Evolutionary conservation across 2,113 vertebrate species (phyloP), one percentile per base, ranked within the genome.

Genomic region (Smithornis capensis): DNA sequence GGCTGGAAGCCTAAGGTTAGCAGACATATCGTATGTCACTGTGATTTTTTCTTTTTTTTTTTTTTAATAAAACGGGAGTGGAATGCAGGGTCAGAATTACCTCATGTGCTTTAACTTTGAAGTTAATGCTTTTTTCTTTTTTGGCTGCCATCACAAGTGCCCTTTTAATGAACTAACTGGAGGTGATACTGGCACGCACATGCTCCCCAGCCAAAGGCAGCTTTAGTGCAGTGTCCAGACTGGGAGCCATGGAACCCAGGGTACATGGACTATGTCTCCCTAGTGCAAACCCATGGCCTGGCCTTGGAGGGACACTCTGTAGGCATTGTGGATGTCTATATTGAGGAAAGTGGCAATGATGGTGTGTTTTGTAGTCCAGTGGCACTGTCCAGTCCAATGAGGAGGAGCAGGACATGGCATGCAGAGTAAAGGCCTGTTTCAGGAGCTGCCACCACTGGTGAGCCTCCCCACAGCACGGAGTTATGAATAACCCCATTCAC

Each of bases 1-100:
- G 68, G 60, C 65, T 82, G 92, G 78, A 93, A 92, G 85, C 83
- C 23, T 17, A 14, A 71, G 56, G 57, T 83, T 88, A 93, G 76
- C 76, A 90, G 63, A 45, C 16, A 1, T 49, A 65, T 84, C 2
- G 0, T 75, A 17, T 82, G 69, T 76, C 83, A 56, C 65, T n/a
- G 37, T 31, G 35, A 31, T 37, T 40, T 19, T 42, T 62, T 67
- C 38, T 31, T n/a, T 49, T 49, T 35, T 40, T 83, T 47, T 49
- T 33, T 47, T 67, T 13, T 50, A 15, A 77, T 77, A 33, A 29
- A 50, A 37, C 27, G n/a, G 33, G 19, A 17, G 24, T 73, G 52
- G 77, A 89, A 90, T 53, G 60, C 53, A 49, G 56, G 70, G 73
- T 83, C 27, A 40, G 28, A 91, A 79, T 87, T 59, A 55, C 59